These are phyloP conservation scores for Spisula solida DNA, from an alignment of 2,888 invertebrate species.

Conservation along the genomic window DNA sequence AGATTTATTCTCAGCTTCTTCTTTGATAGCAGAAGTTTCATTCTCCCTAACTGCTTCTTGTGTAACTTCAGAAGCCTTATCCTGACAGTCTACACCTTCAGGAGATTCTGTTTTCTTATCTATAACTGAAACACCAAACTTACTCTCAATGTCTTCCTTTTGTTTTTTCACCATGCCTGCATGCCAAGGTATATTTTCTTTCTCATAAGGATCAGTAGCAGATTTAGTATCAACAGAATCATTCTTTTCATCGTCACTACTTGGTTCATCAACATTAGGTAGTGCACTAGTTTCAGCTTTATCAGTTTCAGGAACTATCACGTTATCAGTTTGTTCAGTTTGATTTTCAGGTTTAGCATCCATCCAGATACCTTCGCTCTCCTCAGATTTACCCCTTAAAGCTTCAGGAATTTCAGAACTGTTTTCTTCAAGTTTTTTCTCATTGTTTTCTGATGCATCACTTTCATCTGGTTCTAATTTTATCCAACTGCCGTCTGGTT, in stretches of 20 bases:
- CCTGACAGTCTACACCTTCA: constrained; percentile 8
- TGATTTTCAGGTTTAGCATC: constrained; percentile 22
- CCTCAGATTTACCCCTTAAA: constrained; percentile 3
- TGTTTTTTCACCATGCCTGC: constrained; percentile 91
- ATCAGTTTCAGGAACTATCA: constrained; percentile 24
- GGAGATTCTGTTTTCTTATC: constrained; percentile 40
- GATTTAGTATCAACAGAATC: constrained; percentile 18
- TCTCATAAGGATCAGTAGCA: constrained; percentile 87
- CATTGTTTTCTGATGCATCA: constrained; percentile 42
- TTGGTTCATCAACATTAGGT: constrained; percentile 26
- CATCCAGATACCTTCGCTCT: constrained; percentile 43
- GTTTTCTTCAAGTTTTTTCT: constrained; percentile 16
- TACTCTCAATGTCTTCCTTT: constrained; percentile 90
- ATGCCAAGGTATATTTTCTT: constrained; percentile 91
- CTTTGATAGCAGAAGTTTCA: constrained; percentile 46
- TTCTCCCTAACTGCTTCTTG: constrained; percentile 43
- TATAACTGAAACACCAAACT: constrained; percentile 65
- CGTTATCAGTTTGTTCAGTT: constrained; percentile 19
- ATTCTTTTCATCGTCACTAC: constrained; percentile 2
- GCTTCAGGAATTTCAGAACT: constrained; percentile 7
- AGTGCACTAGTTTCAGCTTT: constrained; percentile 26
- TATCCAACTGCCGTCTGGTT: constrained; percentile 76
- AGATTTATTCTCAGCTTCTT: constrained; percentile 18
- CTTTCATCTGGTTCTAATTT: constrained; percentile 60
- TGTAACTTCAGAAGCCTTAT: neutral